phyloP scores from a whole-genome alignment of 2,113 vertebrate species.

The Chlamydotis undulata region DNA sequence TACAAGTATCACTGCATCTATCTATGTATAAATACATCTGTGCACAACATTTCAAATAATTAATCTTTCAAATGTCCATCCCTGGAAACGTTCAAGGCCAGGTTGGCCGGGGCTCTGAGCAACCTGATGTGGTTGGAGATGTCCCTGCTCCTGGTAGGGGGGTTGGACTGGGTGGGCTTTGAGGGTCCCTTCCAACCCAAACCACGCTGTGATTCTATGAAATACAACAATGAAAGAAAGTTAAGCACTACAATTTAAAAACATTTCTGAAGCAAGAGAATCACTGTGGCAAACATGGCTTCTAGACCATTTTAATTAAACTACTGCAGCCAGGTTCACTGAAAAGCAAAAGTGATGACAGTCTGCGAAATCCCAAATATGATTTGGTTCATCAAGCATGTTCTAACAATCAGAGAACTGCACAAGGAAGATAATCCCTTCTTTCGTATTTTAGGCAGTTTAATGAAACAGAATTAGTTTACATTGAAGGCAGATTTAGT shows the following conservation, averaged over 20 bases:
- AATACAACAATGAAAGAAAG: background rate
- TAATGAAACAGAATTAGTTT: background rate
- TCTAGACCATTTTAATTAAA: background rate
- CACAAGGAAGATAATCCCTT: background rate
- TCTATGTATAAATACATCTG: background rate
- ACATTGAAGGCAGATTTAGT: background rate
- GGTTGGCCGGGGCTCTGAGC: too few species aligned
- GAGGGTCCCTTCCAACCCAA: too few species aligned
- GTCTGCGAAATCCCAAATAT: background rate
- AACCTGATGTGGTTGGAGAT: too few species aligned
- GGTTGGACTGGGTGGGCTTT: too few species aligned
- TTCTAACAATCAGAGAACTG: background rate
- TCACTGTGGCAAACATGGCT: background rate
- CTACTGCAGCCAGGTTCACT: background rate
- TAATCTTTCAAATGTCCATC: too few species aligned
- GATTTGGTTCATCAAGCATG: background rate
- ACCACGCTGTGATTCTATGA: too few species aligned
- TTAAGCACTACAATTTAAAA: background rate
- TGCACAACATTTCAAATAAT: background rate
- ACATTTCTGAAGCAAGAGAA: background rate
- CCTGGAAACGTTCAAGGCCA: too few species aligned
- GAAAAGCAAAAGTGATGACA: background rate
- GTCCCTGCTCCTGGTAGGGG: too few species aligned
- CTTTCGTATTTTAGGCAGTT: background rate
- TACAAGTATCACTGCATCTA: accelerated